These are phyloP conservation scores for Apeltes quadracus DNA, from an alignment of 2,113 vertebrate species.

Conservation along the genomic window DNA sequence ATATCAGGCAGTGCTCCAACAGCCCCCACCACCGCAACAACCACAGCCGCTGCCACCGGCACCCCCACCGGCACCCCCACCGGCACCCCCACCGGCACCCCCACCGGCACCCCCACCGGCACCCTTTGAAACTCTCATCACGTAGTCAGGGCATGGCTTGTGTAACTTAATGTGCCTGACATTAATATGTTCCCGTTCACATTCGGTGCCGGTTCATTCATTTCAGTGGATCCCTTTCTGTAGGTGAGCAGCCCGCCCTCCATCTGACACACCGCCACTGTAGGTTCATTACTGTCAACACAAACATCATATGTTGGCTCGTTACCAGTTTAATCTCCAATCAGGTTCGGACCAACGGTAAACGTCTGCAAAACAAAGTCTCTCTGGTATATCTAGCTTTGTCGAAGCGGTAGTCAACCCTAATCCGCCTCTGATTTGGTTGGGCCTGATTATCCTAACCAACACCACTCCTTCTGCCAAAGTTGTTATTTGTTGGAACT, in stretches of 20 bases:
- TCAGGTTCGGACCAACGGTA: not conserved
- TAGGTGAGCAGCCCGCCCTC: conserved; percentile 63
- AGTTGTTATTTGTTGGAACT: too few relatives aligned
- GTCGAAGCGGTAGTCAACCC: too few relatives aligned
- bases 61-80: conserved; percentile 1
- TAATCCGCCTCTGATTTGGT: not conserved
- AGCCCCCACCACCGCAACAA: conserved; percentile 2
- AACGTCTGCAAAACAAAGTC: not conserved
- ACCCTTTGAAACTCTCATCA: conserved; percentile 70
- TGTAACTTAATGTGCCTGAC: conserved; percentile 10
- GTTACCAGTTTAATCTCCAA: not conserved
- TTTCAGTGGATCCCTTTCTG: conserved; percentile 37
- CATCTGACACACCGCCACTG: not conserved
- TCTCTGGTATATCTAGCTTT: too few relatives aligned
- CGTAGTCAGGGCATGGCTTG: conserved; percentile 35
- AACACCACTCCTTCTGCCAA: not conserved
- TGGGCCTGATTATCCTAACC: not conserved
- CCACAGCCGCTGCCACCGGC: conserved; percentile 3
- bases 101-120: not conserved
- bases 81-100: not conserved
- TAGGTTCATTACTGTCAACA: not conserved
- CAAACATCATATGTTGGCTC: not conserved
- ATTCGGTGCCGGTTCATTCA: conserved; percentile 45
- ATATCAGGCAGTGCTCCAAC: conserved; percentile 24
- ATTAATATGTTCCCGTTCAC: conserved; percentile 32